These are phyloP conservation scores for Acanthopleura granulata DNA, from an alignment of 2,888 invertebrate species.

Conservation along the genomic window DNA sequence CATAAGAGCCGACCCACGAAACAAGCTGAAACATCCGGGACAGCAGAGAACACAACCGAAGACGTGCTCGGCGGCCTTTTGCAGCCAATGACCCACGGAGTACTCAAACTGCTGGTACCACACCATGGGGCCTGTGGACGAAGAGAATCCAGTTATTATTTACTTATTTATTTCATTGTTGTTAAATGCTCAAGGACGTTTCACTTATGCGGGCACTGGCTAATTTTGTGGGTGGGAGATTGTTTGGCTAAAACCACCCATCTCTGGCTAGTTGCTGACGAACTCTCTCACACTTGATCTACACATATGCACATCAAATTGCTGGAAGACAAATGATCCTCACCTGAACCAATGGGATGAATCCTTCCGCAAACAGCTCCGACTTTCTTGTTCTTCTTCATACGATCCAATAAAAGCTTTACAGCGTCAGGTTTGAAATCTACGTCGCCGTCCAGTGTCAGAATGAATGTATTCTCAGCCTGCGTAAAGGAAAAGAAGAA, in stretches of 20 bases:
- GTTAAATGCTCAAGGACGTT: neutral
- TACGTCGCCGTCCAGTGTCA: conserved; percentile 97
- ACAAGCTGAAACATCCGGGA: conserved; percentile 92
- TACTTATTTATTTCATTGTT: too few species aligned
- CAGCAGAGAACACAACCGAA: conserved; percentile 97
- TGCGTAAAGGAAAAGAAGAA: conserved; percentile 22
- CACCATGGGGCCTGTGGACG: conserved; percentile 87
- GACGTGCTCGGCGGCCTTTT: conserved; percentile 99
- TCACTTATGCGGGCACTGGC: neutral
- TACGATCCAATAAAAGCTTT: conserved; percentile 92
- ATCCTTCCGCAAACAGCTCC: conserved; percentile 99
- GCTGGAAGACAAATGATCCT: too few species aligned
- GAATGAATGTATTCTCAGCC: conserved; percentile 92
- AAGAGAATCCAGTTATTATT: neutral
- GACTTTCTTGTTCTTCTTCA: conserved; percentile 97
- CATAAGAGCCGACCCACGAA: conserved; percentile 89
- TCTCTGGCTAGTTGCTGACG: too few species aligned
- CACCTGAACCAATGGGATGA: conserved; percentile 88
- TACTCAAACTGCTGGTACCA: conserved; percentile 99
- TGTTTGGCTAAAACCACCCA: too few species aligned
- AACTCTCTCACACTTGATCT: too few species aligned
- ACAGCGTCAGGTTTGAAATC: conserved; percentile 94
- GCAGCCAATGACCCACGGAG: conserved; percentile 99
- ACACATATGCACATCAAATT: too few species aligned
- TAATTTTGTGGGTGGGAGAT: neutral